Evolutionary conservation across 2,113 vertebrate genomes (phyloP).

Genomic region (Lepisosteus oculatus): DNA sequence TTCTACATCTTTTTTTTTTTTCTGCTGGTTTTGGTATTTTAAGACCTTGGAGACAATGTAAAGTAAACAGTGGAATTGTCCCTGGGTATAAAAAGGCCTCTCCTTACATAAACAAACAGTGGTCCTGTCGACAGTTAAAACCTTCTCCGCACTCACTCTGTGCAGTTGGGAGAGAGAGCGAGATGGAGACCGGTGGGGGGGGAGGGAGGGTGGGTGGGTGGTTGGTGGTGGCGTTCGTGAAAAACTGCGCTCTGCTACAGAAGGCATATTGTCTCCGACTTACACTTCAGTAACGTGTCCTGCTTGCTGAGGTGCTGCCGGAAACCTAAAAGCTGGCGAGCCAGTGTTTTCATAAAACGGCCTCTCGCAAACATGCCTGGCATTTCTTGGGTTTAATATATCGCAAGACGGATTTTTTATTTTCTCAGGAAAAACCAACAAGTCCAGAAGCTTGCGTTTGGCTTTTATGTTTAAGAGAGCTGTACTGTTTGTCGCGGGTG

Average conservation of each 20-base stretch:
- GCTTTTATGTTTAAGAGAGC: conserved; percentile 36
- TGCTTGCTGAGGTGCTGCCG: conserved; percentile 47
- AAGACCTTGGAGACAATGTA: conserved; percentile 62
- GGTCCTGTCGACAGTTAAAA: conserved; percentile 60
- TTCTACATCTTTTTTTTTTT: conserved; percentile 29
- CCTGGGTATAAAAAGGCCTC: conserved; percentile 57
- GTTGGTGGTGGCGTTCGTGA: too few relatives aligned
- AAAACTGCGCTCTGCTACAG: conserved; percentile 46
- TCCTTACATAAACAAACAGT: conserved; percentile 60
- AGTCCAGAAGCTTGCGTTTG: too few relatives aligned
- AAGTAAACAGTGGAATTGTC: conserved; percentile 69
- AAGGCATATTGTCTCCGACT: conserved; percentile 60
- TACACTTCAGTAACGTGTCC: conserved; percentile 57
- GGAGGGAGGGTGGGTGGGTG: too few relatives aligned
- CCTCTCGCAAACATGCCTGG: conserved; percentile 58
- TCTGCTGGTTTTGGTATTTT: conserved; percentile 54
- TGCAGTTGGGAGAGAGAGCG: conserved; percentile 9
- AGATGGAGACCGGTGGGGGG: too few relatives aligned
- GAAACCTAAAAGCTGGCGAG: conserved; percentile 47
- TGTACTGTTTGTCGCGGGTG: not conserved
- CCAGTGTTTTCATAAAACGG: conserved; percentile 66
- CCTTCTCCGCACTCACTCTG: conserved; percentile 40
- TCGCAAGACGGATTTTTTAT: conserved; percentile 50
- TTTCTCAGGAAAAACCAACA: too few relatives aligned
- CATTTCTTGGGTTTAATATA: conserved; percentile 52